A percentile compares a stretch with the other conserved stretches of the same genome.
These are phyloP conservation scores for Rotaria sp. DNA, from an alignment of 2,888 invertebrate species.

Conservation along the genomic window DNA sequence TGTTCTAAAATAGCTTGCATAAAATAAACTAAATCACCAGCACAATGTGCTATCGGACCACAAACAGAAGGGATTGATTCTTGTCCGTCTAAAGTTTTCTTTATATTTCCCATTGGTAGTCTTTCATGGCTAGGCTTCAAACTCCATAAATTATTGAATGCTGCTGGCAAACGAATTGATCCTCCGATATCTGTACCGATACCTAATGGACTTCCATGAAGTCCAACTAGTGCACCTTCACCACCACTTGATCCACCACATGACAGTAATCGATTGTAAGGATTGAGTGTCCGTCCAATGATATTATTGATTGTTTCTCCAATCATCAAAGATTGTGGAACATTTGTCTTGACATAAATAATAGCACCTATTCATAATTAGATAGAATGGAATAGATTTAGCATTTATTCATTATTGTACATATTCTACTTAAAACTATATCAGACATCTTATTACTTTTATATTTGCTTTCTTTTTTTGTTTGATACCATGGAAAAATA, in stretches of 20 bases:
- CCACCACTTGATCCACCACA: slow-evolving; percentile 9
- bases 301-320: slow-evolving; percentile 3
- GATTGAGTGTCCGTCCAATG: not conserved
- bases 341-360: not conserved
- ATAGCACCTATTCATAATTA: not conserved
- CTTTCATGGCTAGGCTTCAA: not conserved
- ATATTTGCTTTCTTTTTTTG: too few species aligned
- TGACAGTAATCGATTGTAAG: not conserved
- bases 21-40: not conserved
- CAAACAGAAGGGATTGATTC: not conserved
- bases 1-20: not conserved
- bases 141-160: not conserved
- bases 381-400: too few species aligned
- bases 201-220: not conserved
- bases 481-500: too few species aligned
- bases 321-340: not conserved
- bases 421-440: too few species aligned
- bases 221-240: not conserved
- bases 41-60: not conserved
- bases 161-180: not conserved
- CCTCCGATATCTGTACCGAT: not conserved
- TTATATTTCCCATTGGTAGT: not conserved
- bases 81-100: not conserved
- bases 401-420: too few species aligned
- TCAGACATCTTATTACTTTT: too few species aligned